A percentile compares a stretch with the other conserved stretches of the same genome.
Conservation (phyloP, 2,888 invertebrate genomes). For the Diarsia dahlii region DNA sequence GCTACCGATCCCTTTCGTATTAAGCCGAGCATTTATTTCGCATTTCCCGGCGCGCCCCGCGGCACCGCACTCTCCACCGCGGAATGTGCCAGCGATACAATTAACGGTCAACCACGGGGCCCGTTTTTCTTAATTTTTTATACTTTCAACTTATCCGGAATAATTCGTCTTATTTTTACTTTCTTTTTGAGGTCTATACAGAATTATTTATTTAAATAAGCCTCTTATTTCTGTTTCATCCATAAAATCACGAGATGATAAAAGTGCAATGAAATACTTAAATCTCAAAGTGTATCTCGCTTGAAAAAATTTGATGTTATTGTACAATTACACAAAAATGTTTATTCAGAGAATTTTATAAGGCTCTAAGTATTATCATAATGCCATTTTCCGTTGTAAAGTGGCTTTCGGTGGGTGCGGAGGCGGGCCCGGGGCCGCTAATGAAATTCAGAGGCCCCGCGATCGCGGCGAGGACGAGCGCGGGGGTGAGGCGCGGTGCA, state of each 20-base stretch:
- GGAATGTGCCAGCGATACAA: slow-evolving; percentile 81
- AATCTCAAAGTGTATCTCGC: slow-evolving; percentile 66
- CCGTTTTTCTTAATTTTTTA: slow-evolving; percentile 69
- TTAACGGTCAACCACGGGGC: slow-evolving; percentile 83
- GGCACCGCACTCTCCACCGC: slow-evolving; percentile 76
- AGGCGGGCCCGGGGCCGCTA: slow-evolving; percentile 82
- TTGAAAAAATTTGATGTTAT: slow-evolving; percentile 77
- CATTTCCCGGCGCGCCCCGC: slow-evolving; percentile 87
- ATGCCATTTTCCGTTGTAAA: slow-evolving; percentile 90
- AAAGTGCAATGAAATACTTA: slow-evolving; percentile 69
- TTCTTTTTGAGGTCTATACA: neutral
- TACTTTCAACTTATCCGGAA: neutral
- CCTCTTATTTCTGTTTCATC: slow-evolving; percentile 1
- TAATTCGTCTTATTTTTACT: neutral
- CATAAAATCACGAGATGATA: slow-evolving; percentile 48
- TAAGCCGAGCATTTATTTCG: slow-evolving; percentile 90
- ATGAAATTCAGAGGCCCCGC: slow-evolving; percentile 89
- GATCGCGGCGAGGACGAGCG: slow-evolving; percentile 67
- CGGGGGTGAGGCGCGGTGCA: slow-evolving; percentile 68
- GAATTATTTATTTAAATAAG: slow-evolving; percentile 2
- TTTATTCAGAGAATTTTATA: slow-evolving; percentile 89
- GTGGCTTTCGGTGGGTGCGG: slow-evolving; percentile 86
- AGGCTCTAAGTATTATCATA: slow-evolving; percentile 89
- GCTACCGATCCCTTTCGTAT: slow-evolving; percentile 88
- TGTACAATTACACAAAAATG: slow-evolving; percentile 87